Conservation (phyloP, 2,113 vertebrate species). For the Okapia johnstoni region DNA sequence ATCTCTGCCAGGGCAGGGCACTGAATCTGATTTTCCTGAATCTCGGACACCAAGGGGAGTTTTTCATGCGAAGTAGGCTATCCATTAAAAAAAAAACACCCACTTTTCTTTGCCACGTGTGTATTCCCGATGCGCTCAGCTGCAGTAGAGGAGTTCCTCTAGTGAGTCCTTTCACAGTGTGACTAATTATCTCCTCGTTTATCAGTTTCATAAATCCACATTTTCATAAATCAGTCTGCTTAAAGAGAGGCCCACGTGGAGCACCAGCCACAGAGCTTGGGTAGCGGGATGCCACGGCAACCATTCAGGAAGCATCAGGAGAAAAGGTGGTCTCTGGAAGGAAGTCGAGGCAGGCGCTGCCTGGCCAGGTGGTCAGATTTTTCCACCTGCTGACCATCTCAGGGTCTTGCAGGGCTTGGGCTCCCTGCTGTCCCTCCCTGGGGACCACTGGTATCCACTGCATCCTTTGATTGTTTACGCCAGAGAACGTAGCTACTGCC, state of each 20-base stretch:
- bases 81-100: not conserved
- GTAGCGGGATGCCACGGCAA: accelerated
- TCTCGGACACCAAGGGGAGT: not conserved
- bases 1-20: not conserved
- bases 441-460: not conserved
- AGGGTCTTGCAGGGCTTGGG: not conserved
- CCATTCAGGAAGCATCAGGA: accelerated
- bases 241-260: not conserved
- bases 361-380: not conserved
- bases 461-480: not conserved
- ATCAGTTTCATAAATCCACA: conserved; percentile 48
- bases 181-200: conserved; percentile 54
- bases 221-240: conserved; percentile 56
- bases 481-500: not conserved
- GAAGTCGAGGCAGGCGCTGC: not conserved
- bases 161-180: conserved; percentile 40
- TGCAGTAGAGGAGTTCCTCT: not conserved
- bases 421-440: not conserved
- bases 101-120: not conserved
- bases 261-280: not conserved
- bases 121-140: not conserved
- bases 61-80: conserved; percentile 22
- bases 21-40: not conserved
- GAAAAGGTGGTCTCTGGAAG: not conserved
- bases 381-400: not conserved